Base-by-base conservation (phyloP, 1,140 invertebrate species). In the Platyscapa corneri region DNA sequence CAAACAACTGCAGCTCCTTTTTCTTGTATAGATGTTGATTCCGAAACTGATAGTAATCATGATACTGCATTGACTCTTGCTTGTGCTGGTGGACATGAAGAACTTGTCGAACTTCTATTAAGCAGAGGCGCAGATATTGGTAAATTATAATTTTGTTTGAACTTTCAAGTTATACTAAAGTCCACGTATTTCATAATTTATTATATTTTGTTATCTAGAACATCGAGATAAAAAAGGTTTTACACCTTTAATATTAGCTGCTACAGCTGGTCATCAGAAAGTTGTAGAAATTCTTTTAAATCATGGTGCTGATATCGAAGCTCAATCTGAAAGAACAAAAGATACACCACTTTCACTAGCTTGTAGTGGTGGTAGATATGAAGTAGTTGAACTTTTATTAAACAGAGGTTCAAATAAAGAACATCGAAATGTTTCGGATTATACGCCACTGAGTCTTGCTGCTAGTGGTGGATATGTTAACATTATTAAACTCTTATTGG, bases 191-290 rank as follows among this genome's bases (percentile, higher is more conserved):
- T 46, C n/a, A 20, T 16, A 42, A 34, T 49, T 56, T 56, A 42
- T 5, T 18, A 1, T 64, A 6, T 39, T 27, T 64, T 64, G 46
- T 65, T 83, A 91, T 92, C 34, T 88, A 95, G 97, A 99, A 94
- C 99, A 99, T 93, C 95, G 98, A 10, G 99, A 99, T 91, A 99
- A 99, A 92, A 99, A 99, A 94, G 99, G 99, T 49, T 99, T 99
- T 91, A 99, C 99, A 0, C 99, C 99, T 6, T 94, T 99, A 7
- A 99, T 99, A 88, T 94, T 99, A 86, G 98, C 99, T 49, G 98
- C 99, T 20, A 99, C 98, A 20, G 98, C 98, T 53, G 99, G 99
- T 20, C 98, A 99, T 94, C 97, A 98, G 85, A 98, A 98, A 93
- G 96, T 97, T 12, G 98, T 99, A 0, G 98, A 99, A 89, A 97